Evolutionary conservation across 2,797 vertebrate species (phyloP).

Genomic region (Lepus townsendii): DNA sequence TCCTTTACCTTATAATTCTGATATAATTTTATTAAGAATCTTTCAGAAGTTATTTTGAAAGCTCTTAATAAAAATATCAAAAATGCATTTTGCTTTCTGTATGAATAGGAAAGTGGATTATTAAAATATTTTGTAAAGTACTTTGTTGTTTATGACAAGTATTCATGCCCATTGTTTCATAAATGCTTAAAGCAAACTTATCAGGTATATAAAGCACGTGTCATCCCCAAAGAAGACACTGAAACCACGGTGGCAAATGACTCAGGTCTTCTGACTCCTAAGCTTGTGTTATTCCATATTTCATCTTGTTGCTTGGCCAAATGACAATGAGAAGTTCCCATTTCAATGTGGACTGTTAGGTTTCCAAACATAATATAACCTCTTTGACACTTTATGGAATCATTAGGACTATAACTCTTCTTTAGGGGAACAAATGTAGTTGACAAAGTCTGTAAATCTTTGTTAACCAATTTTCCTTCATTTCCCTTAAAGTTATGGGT

Average conservation of each 20-base stretch:
- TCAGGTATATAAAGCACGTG: neutral
- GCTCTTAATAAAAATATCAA: conserved; percentile 9
- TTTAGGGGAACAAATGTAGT: neutral
- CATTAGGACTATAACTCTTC: neutral
- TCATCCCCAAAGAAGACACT: neutral
- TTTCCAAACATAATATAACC: neutral
- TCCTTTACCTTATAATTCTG: neutral
- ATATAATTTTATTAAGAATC: neutral
- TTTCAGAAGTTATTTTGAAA: conserved; percentile 29
- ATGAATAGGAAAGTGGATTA: conserved; percentile 30
- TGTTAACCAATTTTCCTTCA: neutral
- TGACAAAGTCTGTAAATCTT: neutral
- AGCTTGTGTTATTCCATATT: neutral
- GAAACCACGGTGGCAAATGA: neutral
- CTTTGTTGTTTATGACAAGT: conserved; percentile 13
- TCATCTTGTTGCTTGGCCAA: conserved; percentile 7
- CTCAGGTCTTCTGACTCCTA: neutral
- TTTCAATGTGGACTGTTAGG: neutral
- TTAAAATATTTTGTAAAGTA: conserved; percentile 37
- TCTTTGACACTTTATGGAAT: conserved; percentile 19
- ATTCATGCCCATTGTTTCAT: neutral
- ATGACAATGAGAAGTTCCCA: neutral
- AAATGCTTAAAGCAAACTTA: neutral
- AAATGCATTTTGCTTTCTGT: conserved; percentile 38
- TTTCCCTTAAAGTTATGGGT: neutral